Base-by-base conservation (phyloP, 2,797 vertebrate species). In the Gymnothorax reevesii region DNA sequence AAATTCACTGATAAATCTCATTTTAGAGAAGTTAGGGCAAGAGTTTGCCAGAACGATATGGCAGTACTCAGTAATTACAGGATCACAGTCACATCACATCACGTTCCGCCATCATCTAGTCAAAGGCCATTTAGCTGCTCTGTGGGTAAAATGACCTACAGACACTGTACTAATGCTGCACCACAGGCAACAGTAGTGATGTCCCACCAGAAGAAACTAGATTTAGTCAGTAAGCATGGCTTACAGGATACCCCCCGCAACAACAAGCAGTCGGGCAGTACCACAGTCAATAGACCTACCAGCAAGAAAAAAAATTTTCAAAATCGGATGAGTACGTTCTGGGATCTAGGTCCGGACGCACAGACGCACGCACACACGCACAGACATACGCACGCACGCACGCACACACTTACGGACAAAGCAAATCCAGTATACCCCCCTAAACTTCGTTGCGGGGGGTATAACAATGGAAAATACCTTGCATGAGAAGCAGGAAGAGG, bases 401-500 rank as follows among this genome's bases (percentile, higher is more conserved):
- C n/a, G n/a, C n/a, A n/a, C n/a, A n/a, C n/a, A n/a, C n/a, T n/a
- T n/a, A n/a, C n/a, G n/a, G n/a, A n/a, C n/a, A n/a, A n/a, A n/a
- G n/a, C n/a, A n/a, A n/a, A n/a, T n/a, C n/a, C n/a, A n/a, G n/a
- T n/a, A n/a, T n/a, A n/a, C n/a, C n/a, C n/a, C n/a, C n/a, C n/a
- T n/a, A n/a, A n/a, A n/a, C n/a, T n/a, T n/a, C n/a, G n/a, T n/a
- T n/a, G n/a, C n/a, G n/a, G n/a, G n/a, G n/a, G n/a, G n/a, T n/a
- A n/a, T n/a, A n/a, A n/a, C 10, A 10, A 27, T 59, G 33, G 13
- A 7, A 59, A 10, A 92, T 89, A 99, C 98, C 98, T 97, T 99
- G 99, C 99, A 99, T 99, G 83, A 99, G 94, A 10, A 99, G 88
- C 87, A 99, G 94, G 0, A 96, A 96, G 84, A 96, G 84, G 54